Base-by-base conservation (phyloP, 2,113 vertebrate genomes). In the Telmatochromis sp. region DNA sequence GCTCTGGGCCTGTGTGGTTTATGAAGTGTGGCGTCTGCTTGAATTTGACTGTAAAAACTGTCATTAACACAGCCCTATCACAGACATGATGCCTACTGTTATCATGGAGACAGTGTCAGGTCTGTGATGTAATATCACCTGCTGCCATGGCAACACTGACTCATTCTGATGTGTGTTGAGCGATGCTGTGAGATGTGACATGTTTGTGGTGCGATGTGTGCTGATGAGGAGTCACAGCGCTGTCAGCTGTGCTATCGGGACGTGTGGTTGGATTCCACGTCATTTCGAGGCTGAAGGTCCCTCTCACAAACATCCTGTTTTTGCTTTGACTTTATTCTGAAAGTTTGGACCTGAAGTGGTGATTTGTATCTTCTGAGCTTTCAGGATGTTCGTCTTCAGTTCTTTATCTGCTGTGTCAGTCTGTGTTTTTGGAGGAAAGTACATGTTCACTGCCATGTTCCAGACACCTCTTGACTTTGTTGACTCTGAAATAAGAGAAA, bases 121-220 rank as follows among this genome's bases (percentile, higher is more conserved):
- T 26, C 28, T 26, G 79, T 55, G 86, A 85, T 84, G 85, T 40
- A 31, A 81, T 78, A 31, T 45, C 9, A 58, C 33, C 7, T 0
- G 68, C 86, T 85, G 86, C 60, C 84, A 78, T 79, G 85, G 85
- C 53, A 57, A 86, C 85, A 7, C 58, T 91, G 90, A 93, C 79
- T 51, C 87, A 86, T 19, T 45, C 17, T 26, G 19, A 21, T 42
- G 58, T 17, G 68, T 49, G 70, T 28, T 75, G 79, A 49, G 70
- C 42, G 3, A 49, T 75, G 42, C 70, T 47, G 42, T 49, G 70
- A 84, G 80, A 81, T 54, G 3, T 55, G 83, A 87, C 80, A 65
- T 45, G 84, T 60, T 70, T 85, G 4, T 85, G 81, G 79, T 65
- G 35, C 2, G 21, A 45, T 40, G 23, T 21, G 78, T 70, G 58